A percentile compares a stretch with the other conserved stretches of the same genome.
Conservation (phyloP, 2,888 invertebrate species). For the Apamea sordens region DNA sequence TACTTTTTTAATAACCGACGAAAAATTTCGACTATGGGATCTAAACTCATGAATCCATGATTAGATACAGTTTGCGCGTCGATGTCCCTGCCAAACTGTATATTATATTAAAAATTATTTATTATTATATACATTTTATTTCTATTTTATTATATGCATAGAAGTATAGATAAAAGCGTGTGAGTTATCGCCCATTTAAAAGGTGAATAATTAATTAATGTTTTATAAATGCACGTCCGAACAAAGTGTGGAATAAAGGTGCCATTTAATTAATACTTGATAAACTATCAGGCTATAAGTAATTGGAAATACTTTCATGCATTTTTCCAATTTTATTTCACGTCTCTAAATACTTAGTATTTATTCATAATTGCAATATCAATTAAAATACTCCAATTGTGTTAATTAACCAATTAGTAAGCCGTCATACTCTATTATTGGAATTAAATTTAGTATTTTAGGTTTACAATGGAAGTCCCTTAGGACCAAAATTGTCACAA, state of each 20-base stretch:
- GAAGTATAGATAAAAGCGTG: background rate
- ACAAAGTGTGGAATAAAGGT: slow-evolving; percentile 6
- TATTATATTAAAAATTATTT: no score
- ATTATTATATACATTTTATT: no score
- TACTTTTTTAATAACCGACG: no score
- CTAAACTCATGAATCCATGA: no score
- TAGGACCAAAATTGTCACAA: background rate
- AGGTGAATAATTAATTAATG: slow-evolving; percentile 1
- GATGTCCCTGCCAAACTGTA: no score
- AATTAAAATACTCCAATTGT: background rate
- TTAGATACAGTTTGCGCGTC: no score
- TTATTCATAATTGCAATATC: slow-evolving; percentile 1
- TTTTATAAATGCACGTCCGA: background rate
- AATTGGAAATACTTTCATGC: slow-evolving; percentile 17
- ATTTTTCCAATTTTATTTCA: slow-evolving; percentile 25
- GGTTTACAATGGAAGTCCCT: background rate
- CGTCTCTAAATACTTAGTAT: slow-evolving; percentile 17
- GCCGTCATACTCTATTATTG: background rate
- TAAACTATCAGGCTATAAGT: slow-evolving; percentile 13
- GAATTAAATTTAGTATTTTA: background rate
- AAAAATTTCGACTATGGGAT: no score
- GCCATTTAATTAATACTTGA: slow-evolving; percentile 6
- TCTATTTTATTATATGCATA: background rate
- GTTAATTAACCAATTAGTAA: background rate
- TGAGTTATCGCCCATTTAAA: slow-evolving; percentile 6